Percentiles rank a stretch among this genome's conserved stretches.
phyloP scores from a whole-genome alignment of 2,888 invertebrate species.

The Cenopis cana region DNA sequence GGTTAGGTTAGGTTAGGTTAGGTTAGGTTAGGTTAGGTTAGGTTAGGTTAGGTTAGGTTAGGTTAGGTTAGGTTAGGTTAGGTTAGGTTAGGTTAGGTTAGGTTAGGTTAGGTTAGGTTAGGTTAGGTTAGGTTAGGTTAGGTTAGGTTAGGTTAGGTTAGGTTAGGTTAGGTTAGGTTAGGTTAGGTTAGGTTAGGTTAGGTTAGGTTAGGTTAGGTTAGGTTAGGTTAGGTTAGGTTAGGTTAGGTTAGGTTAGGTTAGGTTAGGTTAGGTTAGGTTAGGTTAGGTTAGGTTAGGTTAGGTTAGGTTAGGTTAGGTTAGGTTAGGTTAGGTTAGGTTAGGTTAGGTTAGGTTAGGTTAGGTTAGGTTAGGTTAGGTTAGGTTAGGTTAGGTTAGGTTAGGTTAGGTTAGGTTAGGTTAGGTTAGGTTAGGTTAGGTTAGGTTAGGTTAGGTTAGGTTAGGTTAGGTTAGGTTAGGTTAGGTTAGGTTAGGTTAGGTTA shows the following conservation, averaged over 20 bases:
- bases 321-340: slow-evolving; percentile 53
- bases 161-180: slow-evolving; percentile 49
- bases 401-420: slow-evolving; percentile 47
- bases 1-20: slow-evolving; percentile 19
- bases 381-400: slow-evolving; percentile 50
- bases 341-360: slow-evolving; percentile 53
- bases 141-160: slow-evolving; percentile 44
- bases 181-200: slow-evolving; percentile 50
- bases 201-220: slow-evolving; percentile 50
- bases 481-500: slow-evolving; percentile 44
- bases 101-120: slow-evolving; percentile 45
- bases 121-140: slow-evolving; percentile 43
- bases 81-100: slow-evolving; percentile 43
- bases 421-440: slow-evolving; percentile 50
- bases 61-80: slow-evolving; percentile 48
- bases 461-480: slow-evolving; percentile 41
- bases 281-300: slow-evolving; percentile 54
- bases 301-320: slow-evolving; percentile 53
- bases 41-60: slow-evolving; percentile 44
- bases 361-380: slow-evolving; percentile 52
- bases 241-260: slow-evolving; percentile 52
- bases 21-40: slow-evolving; percentile 17
- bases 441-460: slow-evolving; percentile 44
- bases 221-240: slow-evolving; percentile 50
- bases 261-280: slow-evolving; percentile 48